Percentiles rank a stretch among this genome's conserved stretches.
phyloP scores from a whole-genome alignment of 92 coral and sea anemone species.

The Palythoa grandiflora region DNA sequence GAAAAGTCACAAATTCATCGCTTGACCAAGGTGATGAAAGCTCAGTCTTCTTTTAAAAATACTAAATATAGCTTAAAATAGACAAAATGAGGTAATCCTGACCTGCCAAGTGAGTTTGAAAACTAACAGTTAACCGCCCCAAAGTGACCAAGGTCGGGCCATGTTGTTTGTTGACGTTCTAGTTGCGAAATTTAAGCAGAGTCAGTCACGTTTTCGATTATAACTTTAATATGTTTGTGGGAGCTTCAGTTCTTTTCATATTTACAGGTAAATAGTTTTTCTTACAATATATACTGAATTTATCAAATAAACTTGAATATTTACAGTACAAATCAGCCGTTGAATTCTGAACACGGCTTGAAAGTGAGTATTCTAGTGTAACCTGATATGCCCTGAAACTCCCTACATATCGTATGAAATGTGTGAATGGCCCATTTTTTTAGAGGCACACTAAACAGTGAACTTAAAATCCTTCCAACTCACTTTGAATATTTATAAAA shows the following conservation, averaged over 20 bases:
- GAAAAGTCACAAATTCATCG: no score
- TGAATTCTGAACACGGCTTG: neutral
- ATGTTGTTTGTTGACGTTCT: slow-evolving; percentile 1
- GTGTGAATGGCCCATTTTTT: no score
- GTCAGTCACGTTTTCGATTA: neutral
- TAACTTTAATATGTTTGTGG: neutral
- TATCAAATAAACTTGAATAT: slow-evolving; percentile 1
- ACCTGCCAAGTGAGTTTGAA: slow-evolving; percentile 2
- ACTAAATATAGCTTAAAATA: neutral
- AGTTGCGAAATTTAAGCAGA: neutral
- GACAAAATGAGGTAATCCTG: neutral
- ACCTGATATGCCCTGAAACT: no score
- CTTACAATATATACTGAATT: neutral
- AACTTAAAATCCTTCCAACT: no score
- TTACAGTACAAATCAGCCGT: neutral
- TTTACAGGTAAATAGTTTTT: slow-evolving; percentile 4
- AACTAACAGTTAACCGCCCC: neutral
- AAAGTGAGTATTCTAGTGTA: no score
- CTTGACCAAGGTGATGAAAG: no score
- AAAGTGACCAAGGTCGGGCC: neutral
- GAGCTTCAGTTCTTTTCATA: neutral
- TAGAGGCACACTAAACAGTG: no score
- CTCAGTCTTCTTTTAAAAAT: no score
- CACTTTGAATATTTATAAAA: no score
- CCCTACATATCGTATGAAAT: no score